phyloP scores from a whole-genome alignment of 2,113 vertebrate genomes.

The Dicrurus megarhynchus region DNA sequence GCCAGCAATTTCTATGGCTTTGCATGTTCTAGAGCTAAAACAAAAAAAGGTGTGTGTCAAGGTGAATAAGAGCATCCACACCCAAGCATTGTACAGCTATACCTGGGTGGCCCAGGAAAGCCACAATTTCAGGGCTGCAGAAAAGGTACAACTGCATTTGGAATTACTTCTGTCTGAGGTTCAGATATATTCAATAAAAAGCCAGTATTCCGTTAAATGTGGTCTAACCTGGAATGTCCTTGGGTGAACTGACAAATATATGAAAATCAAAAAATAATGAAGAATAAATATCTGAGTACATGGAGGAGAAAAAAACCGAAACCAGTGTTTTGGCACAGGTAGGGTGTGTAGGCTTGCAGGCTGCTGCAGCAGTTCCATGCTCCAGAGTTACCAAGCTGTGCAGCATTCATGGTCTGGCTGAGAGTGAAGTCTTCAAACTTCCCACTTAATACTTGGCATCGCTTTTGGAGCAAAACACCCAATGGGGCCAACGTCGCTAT shows the following conservation, averaged over 20 bases:
- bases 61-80: not conserved
- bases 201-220: not conserved
- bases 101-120: not conserved
- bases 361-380: not conserved
- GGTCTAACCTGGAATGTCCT: not conserved
- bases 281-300: not conserved
- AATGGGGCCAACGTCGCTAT: rapidly evolving
- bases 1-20: not conserved
- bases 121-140: not conserved
- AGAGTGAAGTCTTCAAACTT: not conserved
- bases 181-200: not conserved
- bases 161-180: not conserved
- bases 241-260: not conserved
- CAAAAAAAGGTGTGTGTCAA: not conserved
- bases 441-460: not conserved
- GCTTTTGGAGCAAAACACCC: not conserved
- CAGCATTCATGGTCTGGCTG: not conserved
- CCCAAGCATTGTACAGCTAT: not conserved
- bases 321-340: not conserved
- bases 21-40: not conserved
- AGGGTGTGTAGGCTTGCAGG: rapidly evolving
- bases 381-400: not conserved
- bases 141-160: not conserved
- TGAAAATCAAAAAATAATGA: not conserved
- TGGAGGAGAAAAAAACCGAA: not conserved